Percentiles rank a stretch among this genome's conserved stretches.
phyloP scores from a whole-genome alignment of 2,113 vertebrate genomes.

The Thryonomys swinderianus region DNA sequence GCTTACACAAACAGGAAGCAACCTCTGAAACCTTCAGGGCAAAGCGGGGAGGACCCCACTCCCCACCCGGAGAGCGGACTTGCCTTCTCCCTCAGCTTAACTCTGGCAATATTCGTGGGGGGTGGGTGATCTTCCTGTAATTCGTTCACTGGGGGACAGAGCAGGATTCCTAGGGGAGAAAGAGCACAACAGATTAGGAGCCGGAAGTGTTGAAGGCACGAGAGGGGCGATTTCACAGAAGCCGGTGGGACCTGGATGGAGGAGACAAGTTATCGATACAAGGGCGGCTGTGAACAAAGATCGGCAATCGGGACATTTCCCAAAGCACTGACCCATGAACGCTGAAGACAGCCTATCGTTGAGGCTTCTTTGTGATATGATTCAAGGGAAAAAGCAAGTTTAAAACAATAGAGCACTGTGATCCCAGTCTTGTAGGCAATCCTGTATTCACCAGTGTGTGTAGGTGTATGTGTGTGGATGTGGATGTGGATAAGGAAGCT shows the following conservation, averaged over 20 bases:
- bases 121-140: neutral
- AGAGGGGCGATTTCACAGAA: neutral
- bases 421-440: neutral
- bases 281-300: neutral
- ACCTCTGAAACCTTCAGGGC: conserved; percentile 49
- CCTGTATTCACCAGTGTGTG: neutral
- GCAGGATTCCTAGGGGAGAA: neutral
- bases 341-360: neutral
- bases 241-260: neutral
- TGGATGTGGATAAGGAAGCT: neutral
- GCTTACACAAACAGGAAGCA: conserved; percentile 76
- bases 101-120: neutral
- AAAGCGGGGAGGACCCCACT: conserved; percentile 22
- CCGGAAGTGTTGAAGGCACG: neutral
- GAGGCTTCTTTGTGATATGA: neutral
- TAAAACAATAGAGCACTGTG: neutral
- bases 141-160: neutral
- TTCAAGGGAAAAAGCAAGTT: neutral
- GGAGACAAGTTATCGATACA: neutral
- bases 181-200: neutral
- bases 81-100: neutral
- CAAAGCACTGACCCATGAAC: neutral
- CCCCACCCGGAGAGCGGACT: neutral
- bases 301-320: neutral
- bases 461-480: neutral